A percentile compares a stretch with the other conserved stretches of the same genome.
Evolutionary conservation across 2,113 vertebrate species (phyloP).

Genomic region (Oceanites oceanicus): DNA sequence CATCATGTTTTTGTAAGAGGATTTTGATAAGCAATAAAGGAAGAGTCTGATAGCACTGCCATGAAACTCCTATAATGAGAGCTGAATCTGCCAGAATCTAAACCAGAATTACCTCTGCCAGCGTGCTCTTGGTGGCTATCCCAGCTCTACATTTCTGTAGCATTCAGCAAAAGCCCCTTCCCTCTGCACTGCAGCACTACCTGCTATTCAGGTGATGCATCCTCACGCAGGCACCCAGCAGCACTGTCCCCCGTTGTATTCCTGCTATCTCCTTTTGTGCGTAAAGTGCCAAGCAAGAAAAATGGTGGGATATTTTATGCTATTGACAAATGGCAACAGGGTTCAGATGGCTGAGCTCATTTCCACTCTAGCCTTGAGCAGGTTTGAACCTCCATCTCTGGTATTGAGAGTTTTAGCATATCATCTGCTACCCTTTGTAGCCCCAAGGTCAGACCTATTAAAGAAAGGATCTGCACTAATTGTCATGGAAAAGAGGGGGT

Average conservation of each 20-base stretch:
- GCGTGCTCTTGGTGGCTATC: neutral
- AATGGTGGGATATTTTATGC: neutral
- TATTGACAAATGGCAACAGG: neutral
- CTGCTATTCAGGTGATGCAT: neutral
- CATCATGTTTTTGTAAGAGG: constrained; percentile 25
- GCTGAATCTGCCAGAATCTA: neutral
- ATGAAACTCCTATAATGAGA: neutral
- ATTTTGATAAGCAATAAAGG: constrained; percentile 30
- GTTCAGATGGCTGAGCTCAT: constrained; percentile 1
- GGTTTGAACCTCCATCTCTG: neutral
- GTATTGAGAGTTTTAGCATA: neutral
- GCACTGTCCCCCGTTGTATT: neutral
- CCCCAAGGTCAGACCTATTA: neutral
- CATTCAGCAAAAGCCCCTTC: neutral
- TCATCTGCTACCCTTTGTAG: constrained; percentile 4
- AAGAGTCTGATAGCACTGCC: neutral
- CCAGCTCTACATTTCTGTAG: neutral
- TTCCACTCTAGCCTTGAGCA: constrained; percentile 1
- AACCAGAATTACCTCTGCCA: neutral
- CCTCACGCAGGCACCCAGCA: neutral
- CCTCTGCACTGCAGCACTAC: no score
- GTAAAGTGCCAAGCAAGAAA: neutral
- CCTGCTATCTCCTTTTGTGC: neutral
- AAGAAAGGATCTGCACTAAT: neutral
- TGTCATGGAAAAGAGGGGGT: neutral